A percentile compares a stretch with the other conserved stretches of the same genome.
Evolutionary conservation across 2,797 vertebrate genomes (phyloP).

Genomic region (Ctenopoma kingsleyae): DNA sequence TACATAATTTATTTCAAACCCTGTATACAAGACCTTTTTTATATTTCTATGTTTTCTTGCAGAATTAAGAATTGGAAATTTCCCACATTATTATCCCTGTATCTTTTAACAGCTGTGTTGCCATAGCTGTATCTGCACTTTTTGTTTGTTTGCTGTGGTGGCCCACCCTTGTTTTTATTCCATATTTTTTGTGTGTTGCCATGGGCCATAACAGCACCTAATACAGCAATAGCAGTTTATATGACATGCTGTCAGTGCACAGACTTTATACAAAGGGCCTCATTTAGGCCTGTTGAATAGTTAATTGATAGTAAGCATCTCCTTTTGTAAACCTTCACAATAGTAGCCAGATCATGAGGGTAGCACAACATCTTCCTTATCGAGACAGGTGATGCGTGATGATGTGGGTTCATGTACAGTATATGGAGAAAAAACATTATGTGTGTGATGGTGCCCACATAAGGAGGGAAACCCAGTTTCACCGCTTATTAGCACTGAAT

Average conservation of each 20-base stretch:
- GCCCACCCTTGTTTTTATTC: conserved; percentile 6
- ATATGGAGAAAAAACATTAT: conserved; percentile 8
- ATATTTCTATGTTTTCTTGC: conserved; percentile 19
- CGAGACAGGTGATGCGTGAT: conserved; percentile 42
- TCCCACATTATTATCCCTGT: conserved; percentile 15
- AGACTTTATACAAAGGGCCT: conserved; percentile 10
- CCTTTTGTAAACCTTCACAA: conserved; percentile 39
- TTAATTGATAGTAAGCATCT: conserved; percentile 11
- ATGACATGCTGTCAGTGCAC: conserved; percentile 39
- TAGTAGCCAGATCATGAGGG: conserved; percentile 21
- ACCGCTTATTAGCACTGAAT: conserved; percentile 10
- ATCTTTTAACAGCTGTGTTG: conserved; percentile 38
- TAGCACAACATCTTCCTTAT: conserved; percentile 36
- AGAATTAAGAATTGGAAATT: conserved; percentile 19
- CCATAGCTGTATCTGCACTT: conserved; percentile 6
- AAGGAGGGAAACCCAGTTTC: conserved; percentile 21
- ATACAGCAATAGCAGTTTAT: conserved; percentile 19
- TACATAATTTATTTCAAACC: conserved; percentile 24
- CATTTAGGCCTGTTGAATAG: conserved; percentile 50
- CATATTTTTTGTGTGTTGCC: conserved; percentile 40
- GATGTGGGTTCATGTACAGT: conserved; percentile 8
- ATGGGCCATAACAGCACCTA: conserved; percentile 19
- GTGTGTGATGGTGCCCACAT: conserved; percentile 28
- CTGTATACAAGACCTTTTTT: conserved; percentile 27
- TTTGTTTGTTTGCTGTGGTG: conserved; percentile 32